Evolutionary conservation across 2,113 vertebrate species (phyloP).

Genomic region (Macrotis lagotis): DNA sequence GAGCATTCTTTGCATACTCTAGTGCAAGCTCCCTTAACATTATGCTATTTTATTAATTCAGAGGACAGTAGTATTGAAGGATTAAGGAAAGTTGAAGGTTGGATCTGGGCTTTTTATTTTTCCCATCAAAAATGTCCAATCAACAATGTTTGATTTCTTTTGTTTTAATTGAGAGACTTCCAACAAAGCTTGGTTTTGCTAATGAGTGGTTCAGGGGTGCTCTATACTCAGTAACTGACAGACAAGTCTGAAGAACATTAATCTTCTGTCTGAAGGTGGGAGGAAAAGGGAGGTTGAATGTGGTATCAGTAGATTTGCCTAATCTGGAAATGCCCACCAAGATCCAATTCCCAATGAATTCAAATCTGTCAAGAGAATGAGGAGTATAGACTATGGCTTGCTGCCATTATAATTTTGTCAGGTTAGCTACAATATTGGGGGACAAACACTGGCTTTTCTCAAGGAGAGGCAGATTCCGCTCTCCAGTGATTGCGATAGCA

Average conservation of each 20-base stretch:
- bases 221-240: slow-evolving; percentile 32
- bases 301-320: slow-evolving; percentile 49
- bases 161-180: slow-evolving; percentile 18
- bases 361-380: slow-evolving; percentile 53
- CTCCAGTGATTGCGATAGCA: neutral
- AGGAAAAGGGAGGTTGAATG: neutral
- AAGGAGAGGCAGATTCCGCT: slow-evolving; percentile 43
- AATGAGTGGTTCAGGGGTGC: slow-evolving; percentile 5
- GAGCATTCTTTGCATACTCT: slow-evolving; percentile 28
- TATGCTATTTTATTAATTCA: slow-evolving; percentile 33
- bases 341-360: slow-evolving; percentile 49
- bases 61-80: neutral
- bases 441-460: slow-evolving; percentile 63
- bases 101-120: neutral
- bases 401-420: slow-evolving; percentile 65
- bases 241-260: slow-evolving; percentile 9
- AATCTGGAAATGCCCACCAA: slow-evolving; percentile 44
- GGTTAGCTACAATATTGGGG: slow-evolving; percentile 62
- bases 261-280: slow-evolving; percentile 37
- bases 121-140: neutral
- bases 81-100: slow-evolving; percentile 17
- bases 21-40: neutral
- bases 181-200: slow-evolving; percentile 40
- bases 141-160: neutral
- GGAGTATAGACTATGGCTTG: slow-evolving; percentile 30